Conservation (phyloP, 2,113 vertebrate species). For the Megalops atlanticus region DNA sequence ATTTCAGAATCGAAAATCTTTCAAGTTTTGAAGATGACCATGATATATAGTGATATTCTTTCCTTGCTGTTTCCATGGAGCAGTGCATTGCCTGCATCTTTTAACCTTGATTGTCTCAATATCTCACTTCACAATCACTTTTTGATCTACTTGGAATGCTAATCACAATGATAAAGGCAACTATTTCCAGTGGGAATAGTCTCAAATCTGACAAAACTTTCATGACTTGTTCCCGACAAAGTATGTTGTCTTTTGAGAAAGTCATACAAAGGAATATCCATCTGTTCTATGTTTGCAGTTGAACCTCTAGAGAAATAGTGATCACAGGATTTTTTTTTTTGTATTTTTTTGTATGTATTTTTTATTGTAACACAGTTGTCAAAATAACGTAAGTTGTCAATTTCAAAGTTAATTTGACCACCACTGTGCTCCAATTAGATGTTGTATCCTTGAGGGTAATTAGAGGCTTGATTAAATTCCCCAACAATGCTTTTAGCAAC, state of each 20-base stretch:
- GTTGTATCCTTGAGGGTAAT: not conserved
- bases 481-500: not conserved
- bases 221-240: conserved; percentile 6
- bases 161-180: conserved; percentile 3
- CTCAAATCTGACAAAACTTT: conserved; percentile 3
- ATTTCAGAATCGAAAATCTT: too few relatives aligned
- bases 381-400: conserved; percentile 12
- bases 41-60: too few relatives aligned
- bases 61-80: not conserved
- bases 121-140: not conserved
- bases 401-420: not conserved
- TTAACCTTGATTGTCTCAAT: not conserved
- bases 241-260: conserved; percentile 16
- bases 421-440: not conserved
- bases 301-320: conserved; percentile 5
- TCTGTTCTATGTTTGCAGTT: conserved; percentile 21
- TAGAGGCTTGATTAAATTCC: not conserved
- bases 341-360: too few relatives aligned
- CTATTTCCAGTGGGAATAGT: conserved; percentile 4
- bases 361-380: conserved; percentile 16
- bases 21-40: too few relatives aligned
- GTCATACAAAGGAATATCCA: conserved; percentile 9
- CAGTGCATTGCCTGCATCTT: not conserved
- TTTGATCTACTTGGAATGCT: not conserved
- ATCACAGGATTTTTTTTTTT: not conserved